A percentile compares a stretch with the other conserved stretches of the same genome.
Evolutionary conservation across 2,113 vertebrate genomes (phyloP).

Genomic region (Aramus guarauna): DNA sequence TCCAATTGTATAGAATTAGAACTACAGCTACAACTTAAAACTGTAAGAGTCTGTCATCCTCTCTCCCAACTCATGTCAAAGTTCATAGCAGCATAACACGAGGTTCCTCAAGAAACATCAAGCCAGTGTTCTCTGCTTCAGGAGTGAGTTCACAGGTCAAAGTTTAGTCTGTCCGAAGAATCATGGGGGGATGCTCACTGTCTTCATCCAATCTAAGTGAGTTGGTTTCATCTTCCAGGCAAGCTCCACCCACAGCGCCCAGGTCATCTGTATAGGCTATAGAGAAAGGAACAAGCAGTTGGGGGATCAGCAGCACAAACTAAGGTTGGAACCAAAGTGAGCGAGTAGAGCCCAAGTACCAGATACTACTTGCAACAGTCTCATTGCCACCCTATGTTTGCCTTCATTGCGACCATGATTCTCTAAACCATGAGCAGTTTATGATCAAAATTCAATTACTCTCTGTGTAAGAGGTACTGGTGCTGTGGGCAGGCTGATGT

Average conservation of each 20-base stretch:
- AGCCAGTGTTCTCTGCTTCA: constrained; percentile 71
- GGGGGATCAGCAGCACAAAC: not conserved
- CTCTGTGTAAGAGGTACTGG: fast-evolving
- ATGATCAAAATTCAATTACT: not conserved
- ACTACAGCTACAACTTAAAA: constrained; percentile 77
- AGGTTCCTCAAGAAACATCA: constrained; percentile 72
- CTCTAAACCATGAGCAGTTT: not conserved
- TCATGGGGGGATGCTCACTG: constrained; percentile 96
- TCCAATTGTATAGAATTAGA: constrained; percentile 69
- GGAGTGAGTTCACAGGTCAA: constrained; percentile 53
- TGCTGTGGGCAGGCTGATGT: not conserved
- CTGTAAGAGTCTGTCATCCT: constrained; percentile 77
- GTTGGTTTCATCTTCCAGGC: constrained; percentile 88
- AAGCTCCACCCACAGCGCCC: constrained; percentile 88
- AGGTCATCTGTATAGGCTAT: constrained; percentile 92
- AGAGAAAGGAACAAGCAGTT: not conserved
- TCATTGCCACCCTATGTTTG: not conserved
- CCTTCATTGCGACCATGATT: not conserved
- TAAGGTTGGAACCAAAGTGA: not conserved
- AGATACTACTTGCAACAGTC: not conserved
- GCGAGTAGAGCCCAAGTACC: not conserved
- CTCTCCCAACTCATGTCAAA: constrained; percentile 76
- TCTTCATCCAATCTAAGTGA: constrained; percentile 90
- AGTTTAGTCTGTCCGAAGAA: constrained; percentile 91
- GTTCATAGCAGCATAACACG: constrained; percentile 87